Conservation (phyloP, 2,888 invertebrate species). For the Fissipunctia ypsillon region DNA sequence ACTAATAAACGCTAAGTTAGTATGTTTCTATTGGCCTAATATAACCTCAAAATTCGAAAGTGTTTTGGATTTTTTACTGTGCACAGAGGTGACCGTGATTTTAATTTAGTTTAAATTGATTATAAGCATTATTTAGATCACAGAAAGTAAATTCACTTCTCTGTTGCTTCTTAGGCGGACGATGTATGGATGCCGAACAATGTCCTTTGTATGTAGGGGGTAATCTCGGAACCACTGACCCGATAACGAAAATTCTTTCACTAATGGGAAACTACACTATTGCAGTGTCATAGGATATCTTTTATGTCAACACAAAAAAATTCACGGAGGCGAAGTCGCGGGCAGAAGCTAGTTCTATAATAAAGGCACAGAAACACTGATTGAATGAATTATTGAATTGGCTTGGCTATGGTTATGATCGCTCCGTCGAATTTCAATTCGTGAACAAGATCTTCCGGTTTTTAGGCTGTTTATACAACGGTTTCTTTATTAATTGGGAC, state of each 20-base stretch:
- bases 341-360: neutral
- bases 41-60: too few relatives aligned
- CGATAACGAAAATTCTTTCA: neutral
- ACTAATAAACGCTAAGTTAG: too few relatives aligned
- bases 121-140: too few relatives aligned
- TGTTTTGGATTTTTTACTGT: too few relatives aligned
- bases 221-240: neutral
- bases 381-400: slow-evolving; percentile 54
- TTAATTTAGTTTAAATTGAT: too few relatives aligned
- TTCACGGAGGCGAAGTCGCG: neutral
- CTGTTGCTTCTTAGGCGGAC: too few relatives aligned
- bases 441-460: slow-evolving; percentile 69
- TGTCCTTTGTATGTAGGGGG: too few relatives aligned
- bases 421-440: slow-evolving; percentile 58
- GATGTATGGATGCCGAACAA: too few relatives aligned
- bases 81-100: too few relatives aligned
- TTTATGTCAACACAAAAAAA: neutral
- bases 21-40: too few relatives aligned
- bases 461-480: slow-evolving; percentile 31
- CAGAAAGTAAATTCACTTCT: too few relatives aligned
- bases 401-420: slow-evolving; percentile 70
- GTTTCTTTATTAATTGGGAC: slow-evolving; percentile 33
- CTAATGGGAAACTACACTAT: neutral
- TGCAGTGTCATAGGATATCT: neutral
- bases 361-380: slow-evolving; percentile 53